Percentiles rank a stretch among this genome's conserved stretches.
phyloP scores from a whole-genome alignment of 2,113 vertebrate genomes.

The Neolamprologus toae region DNA sequence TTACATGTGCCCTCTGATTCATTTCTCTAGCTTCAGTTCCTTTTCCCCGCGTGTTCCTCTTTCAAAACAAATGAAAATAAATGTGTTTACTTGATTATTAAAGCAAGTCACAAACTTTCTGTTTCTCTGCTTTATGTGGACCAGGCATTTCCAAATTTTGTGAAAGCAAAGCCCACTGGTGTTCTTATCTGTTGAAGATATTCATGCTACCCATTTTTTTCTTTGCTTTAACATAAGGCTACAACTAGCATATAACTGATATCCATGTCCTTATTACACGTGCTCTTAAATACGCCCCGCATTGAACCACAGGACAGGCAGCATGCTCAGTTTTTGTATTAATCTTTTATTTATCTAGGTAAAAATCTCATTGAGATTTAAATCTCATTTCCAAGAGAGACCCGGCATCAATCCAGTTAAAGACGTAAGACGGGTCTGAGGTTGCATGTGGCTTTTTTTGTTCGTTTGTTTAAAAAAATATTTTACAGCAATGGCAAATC shows the following conservation, averaged over 20 bases:
- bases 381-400: background rate
- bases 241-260: background rate
- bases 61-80: background rate
- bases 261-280: background rate
- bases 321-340: background rate
- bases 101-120: background rate
- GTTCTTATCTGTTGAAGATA: background rate
- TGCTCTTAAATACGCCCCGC: fast-evolving
- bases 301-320: background rate
- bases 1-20: fast-evolving
- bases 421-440: background rate
- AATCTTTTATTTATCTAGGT: background rate
- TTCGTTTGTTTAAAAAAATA: background rate
- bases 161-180: background rate
- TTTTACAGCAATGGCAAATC: background rate
- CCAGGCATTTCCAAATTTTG: fast-evolving
- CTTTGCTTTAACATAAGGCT: background rate
- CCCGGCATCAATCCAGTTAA: fast-evolving
- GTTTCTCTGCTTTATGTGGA: fast-evolving
- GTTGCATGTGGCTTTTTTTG: background rate
- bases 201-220: background rate
- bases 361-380: background rate
- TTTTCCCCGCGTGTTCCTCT: background rate
- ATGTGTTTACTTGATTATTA: background rate
- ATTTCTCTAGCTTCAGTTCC: background rate